Base-by-base conservation (phyloP, 2,888 invertebrate genomes). In the Galerucella nymphaeae region DNA sequence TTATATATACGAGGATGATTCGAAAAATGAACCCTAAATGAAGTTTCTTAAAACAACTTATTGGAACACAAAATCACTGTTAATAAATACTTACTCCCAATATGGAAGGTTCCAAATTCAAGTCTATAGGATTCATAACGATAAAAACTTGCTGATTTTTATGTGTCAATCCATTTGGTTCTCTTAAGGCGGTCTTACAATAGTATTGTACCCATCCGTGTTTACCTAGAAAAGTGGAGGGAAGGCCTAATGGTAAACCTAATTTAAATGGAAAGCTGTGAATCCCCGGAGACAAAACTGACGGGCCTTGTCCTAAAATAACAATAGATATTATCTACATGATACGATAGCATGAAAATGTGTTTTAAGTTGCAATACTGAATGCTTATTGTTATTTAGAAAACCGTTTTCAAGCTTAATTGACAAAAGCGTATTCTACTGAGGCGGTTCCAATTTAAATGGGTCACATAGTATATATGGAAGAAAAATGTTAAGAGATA, bases 111-210 rank as follows among this genome's bases (percentile, higher is more conserved):
- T 97, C 97, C 85, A 95, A 87, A 87, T 97, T 97, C 81, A 97
- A 89, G 86, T 97, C 96, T 79, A 97, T 96, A 5, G 97, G 97
- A 86, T 96, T 97, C 96, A 97, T 96, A 3, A 97, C 96, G 82
- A 97, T 96, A 86, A 97, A 97, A n/a, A 97, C 97, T 87, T 97
- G 97, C 86, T 97, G 96, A 85, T 97, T 97, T 86, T 97, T 97
- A 84, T 97, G 97, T 6, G 96, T 95, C 50, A 97, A 88, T 0
- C 96, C 96, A 77, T 93, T 93, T 9, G 96, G 95, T 82, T 97
- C 97, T 63, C 96, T 88, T 18, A 96, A 88, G 0, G 96, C 96
- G 20, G 96, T 95, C 86, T 96, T 96, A 84, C 96, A 97, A 85
- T 92, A 97, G 87, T 96, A 97, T 86, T 97, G 97, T 62, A 97